Base-by-base conservation (phyloP, 1,140 invertebrate species). In the Achroia grisella region DNA sequence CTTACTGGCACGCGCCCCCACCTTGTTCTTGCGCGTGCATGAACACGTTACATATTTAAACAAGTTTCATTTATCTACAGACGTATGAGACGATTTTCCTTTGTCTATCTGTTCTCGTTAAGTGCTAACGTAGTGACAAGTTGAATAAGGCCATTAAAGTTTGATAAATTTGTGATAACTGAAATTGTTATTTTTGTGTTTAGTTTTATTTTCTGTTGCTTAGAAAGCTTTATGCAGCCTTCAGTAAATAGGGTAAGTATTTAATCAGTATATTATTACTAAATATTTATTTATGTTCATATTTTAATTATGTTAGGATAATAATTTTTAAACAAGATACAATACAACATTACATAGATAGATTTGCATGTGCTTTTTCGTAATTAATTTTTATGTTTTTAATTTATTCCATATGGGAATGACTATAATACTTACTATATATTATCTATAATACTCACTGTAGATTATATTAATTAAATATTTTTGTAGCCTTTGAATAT, bases 21-120 rank as follows among this genome's bases (percentile, higher is more conserved):
- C 68, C 56, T 46, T 46, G 36, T 52, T 14, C 41, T 12, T 55
- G 37, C 49, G 52, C 52, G 6, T 23, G 6, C 48, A 55, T 36
- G 35, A 17, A 13, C 52, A 68, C 65, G 53, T 58, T 60, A 66
- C 71, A 79, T 79, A 79, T 79, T 79, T 79, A 79, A 76, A 66
- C 69, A 68, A 60, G 57, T 60, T 53, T 51, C 62, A 72, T 65
- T 62, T 65, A 62, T 55, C 58, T 43, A 45, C 63, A 66, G 71
- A 71, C 71, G 72, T 64, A 57, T 61, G 53, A 58, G 56, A 30
- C 39, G 63, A 60, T 52, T 60, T 63, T 63, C 56, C 45, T 58
- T 50, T 49, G 44, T 33, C 34, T 36, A 42, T 39, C 37, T 28
- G 17, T 43, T 37, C 34, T 8, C 39, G 14, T 32, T 59, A 63